Conservation (phyloP, 2,797 vertebrate genomes). For the Hydrophis major region DNA sequence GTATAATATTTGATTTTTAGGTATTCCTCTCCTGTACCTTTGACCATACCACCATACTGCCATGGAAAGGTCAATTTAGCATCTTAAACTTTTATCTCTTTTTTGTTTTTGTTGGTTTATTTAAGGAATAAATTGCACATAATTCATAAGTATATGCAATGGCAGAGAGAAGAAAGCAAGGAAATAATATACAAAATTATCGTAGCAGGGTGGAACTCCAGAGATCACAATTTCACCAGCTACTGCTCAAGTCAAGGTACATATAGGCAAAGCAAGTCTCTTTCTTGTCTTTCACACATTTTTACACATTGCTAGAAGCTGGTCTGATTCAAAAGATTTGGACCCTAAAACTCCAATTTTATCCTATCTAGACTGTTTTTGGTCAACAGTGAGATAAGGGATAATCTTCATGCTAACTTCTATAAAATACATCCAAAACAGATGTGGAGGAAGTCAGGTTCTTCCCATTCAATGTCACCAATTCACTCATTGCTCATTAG, state of each 20-base stretch:
- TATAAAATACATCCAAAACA: background rate
- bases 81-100: background rate
- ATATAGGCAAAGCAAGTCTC: background rate
- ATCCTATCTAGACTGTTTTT: background rate
- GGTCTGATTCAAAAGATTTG: background rate
- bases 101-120: background rate
- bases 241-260: background rate
- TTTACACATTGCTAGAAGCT: background rate
- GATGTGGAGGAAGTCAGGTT: background rate
- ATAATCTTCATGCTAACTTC: background rate
- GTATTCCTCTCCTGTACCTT: background rate
- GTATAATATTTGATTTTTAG: background rate
- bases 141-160: background rate
- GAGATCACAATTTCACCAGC: background rate
- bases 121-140: background rate
- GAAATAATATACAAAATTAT: background rate
- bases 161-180: background rate
- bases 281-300: background rate
- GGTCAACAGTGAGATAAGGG: background rate
- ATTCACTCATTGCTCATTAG: conserved; percentile 12
- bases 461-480: conserved; percentile 20
- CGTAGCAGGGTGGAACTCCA: background rate
- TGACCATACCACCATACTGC: conserved; percentile 37
- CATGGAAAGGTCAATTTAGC: background rate
- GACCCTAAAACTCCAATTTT: background rate